Conservation (phyloP, 2,888 invertebrate genomes). For the Xestia ashworthii region DNA sequence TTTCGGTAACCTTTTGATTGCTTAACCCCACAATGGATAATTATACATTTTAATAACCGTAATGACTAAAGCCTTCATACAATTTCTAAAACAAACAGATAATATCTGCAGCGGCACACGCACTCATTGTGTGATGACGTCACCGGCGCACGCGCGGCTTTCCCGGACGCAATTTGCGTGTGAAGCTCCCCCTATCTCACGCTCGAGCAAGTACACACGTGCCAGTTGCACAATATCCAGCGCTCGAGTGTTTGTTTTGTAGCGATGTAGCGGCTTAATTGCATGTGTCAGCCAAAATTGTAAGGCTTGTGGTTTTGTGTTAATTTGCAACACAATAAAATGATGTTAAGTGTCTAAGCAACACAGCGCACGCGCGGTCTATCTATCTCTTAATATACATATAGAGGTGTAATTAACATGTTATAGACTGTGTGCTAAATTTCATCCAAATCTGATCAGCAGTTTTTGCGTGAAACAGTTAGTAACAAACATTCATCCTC, state of each 20-base stretch:
- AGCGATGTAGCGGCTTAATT: slow-evolving; percentile 18
- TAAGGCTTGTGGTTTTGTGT: neutral
- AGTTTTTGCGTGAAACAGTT: too few species aligned
- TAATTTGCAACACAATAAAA: neutral
- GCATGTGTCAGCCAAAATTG: slow-evolving; percentile 7
- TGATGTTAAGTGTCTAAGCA: neutral
- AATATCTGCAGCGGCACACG: slow-evolving; percentile 33
- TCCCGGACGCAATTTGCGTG: slow-evolving; percentile 58
- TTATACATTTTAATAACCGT: neutral
- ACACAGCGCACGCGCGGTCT: neutral
- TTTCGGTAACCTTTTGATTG: neutral
- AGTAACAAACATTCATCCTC: neutral
- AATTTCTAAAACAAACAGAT: slow-evolving; percentile 44
- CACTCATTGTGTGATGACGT: slow-evolving; percentile 38
- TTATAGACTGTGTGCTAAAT: too few species aligned
- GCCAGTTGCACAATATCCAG: slow-evolving; percentile 49
- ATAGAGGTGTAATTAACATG: neutral
- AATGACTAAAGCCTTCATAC: slow-evolving; percentile 30
- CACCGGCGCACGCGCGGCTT: slow-evolving; percentile 53
- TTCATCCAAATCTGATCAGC: too few species aligned
- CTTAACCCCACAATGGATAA: neutral
- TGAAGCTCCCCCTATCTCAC: slow-evolving; percentile 56
- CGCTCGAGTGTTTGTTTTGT: slow-evolving; percentile 22
- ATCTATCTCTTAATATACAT: too few species aligned
- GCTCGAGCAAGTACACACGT: slow-evolving; percentile 48